Percentiles rank a stretch among this genome's conserved stretches.
phyloP scores from a whole-genome alignment of 2,888 invertebrate species.

The Papilio protenor region DNA sequence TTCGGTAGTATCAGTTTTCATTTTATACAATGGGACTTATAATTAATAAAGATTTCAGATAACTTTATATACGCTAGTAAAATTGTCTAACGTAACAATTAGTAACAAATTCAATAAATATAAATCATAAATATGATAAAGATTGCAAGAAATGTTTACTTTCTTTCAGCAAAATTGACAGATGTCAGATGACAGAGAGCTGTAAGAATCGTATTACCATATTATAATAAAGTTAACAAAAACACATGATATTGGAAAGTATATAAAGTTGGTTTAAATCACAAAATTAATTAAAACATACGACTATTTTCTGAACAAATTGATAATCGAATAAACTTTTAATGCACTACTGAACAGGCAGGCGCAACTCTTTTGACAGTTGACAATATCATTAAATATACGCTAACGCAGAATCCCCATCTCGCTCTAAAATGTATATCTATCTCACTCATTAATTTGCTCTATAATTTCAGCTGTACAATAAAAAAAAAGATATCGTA shows the following conservation, averaged over 20 bases:
- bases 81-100: neutral
- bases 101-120: neutral
- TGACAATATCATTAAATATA: too few species aligned
- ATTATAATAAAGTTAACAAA: neutral
- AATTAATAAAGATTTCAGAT: neutral
- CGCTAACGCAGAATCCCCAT: too few species aligned
- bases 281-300: too few species aligned
- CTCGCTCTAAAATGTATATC: too few species aligned
- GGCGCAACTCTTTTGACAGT: too few species aligned
- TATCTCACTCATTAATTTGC: too few species aligned
- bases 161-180: too few species aligned
- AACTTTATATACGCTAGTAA: neutral
- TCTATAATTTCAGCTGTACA: too few species aligned
- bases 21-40: conserved; percentile 5
- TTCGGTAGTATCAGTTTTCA: conserved; percentile 44
- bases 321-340: neutral
- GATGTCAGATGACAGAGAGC: neutral
- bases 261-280: neutral
- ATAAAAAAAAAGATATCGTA: too few species aligned
- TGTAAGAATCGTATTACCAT: neutral
- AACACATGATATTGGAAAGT: neutral
- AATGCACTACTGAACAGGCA: too few species aligned
- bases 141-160: neutral
- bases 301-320: neutral
- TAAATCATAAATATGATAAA: neutral